Base-by-base conservation (phyloP, 1,140 invertebrate genomes). In the Galleria mellonella region DNA sequence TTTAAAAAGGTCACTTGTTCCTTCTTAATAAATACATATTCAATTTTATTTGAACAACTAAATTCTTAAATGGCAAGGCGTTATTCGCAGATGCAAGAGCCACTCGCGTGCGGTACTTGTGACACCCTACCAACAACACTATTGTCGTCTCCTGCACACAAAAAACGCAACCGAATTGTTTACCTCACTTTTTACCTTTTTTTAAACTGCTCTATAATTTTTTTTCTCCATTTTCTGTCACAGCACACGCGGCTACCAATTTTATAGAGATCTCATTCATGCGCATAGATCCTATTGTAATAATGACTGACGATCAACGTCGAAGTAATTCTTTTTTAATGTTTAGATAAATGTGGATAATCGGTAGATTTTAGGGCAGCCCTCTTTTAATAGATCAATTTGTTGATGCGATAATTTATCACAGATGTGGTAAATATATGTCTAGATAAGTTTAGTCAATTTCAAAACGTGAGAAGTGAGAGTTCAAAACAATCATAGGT, bases 151-250 rank as follows among this genome's bases (percentile, higher is more conserved):
- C 51, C 52, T 45, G 45, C 47, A 72, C 51, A 81, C 51, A 81
- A 82, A 82, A 81, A 81, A 73, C 70, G 53, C 59, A 54, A 62
- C 72, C 69, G 72, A 23, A 74, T 82, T 82, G 77, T 84, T 84
- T 84, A 83, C 77, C 72, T 74, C 81, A 79, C 68, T 77, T 84
- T 82, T 79, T 82, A 81, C 63, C 67, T 79, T 84, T 83, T 78
- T 84, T 78, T 55, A 62, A 78, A 73, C 68, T 72, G 62, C 62
- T 69, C 64, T 72, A 67, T 62, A 69, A 51, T 52, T 68, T 76
- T 84, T 23, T 82, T 81, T 69, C 65, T 51, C 29, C 62, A 72
- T 73, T 77, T 81, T 78, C 72, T 62, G 71, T 74, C 65, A 66
- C 51, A 48, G 66, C 69, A 66, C 77, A 72, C 74, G 77, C 68